Evolutionary conservation across 2,113 vertebrate genomes (phyloP), one percentile per base, ranked within the genome.

Genomic region (Urocynchramus pylzowi): DNA sequence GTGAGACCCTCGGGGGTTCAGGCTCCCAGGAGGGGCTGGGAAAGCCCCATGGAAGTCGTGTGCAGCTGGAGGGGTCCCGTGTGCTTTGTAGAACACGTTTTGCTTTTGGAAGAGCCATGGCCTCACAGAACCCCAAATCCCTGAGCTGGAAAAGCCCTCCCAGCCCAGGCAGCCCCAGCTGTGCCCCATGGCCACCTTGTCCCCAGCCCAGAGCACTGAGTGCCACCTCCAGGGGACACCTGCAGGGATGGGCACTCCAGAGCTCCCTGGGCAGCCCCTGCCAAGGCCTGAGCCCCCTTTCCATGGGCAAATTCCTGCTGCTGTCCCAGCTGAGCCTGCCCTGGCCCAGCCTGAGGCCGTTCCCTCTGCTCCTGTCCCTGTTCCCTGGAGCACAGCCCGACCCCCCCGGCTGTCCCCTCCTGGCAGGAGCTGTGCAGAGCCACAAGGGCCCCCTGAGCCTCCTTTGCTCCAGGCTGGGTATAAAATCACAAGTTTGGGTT

Each of bases 391-490:
- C 59, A 65, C 2, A 75, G 30, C 60, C 83, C 24, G 23, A 49
- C 50, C 35, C 47, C 65, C 70, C 83, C 33, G 17, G 56, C 37
- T 63, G 57, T 23, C 44, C 70, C 84, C 71, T 86, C 84, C 84
- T 77, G 53, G 4, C 63, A 60, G 84, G 73, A 22, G 5, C 9
- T 53, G 56, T 45, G 74, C 84, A 87, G 84, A 54, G 75, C 75
- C 84, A 79, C 39, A 8, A 41, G 65, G 49, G 2, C 11, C 75
- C 53, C 75, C 76, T 31, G 76, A 88, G 67, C 67, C 76, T 80
- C 76, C 59, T 88, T 5, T 50, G 0, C 35, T 33, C 59, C 76
- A 19, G 0, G 8, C 39, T 84, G 1, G 0, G 54, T 33, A 7
- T 78, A 22, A 67, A 86, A 45, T 23, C 3, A 3, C 10, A 2